A percentile compares a stretch with the other conserved stretches of the same genome.
Conservation (phyloP, 1,140 invertebrate genomes). For the Bathynomus jamesi region DNA sequence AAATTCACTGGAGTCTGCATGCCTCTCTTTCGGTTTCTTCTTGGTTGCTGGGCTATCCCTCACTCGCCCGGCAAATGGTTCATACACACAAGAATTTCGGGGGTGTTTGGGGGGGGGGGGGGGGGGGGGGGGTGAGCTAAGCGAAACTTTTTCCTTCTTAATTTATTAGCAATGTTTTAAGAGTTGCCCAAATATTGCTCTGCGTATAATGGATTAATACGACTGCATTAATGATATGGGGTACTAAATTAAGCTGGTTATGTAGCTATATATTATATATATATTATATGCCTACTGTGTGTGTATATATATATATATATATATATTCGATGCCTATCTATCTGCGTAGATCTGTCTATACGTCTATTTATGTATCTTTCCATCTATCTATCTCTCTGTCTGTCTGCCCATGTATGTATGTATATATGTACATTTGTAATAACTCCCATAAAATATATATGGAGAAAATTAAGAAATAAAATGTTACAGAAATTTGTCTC, state of each 20-base stretch:
- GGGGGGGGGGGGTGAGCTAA: no score
- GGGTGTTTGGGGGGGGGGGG: no score
- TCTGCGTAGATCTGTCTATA: slow-evolving; percentile 11
- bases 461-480: neutral
- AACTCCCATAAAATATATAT: neutral
- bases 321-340: no score
- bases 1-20: no score
- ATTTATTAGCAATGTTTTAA: neutral
- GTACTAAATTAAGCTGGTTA: neutral
- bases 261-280: slow-evolving; percentile 8
- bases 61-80: neutral
- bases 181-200: neutral
- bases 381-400: neutral
- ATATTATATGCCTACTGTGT: neutral
- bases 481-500: neutral
- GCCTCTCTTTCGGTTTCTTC: neutral
- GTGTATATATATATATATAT: slow-evolving; percentile 17
- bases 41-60: neutral
- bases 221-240: neutral
- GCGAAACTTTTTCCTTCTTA: neutral
- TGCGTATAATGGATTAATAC: neutral
- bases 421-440: slow-evolving; percentile 4
- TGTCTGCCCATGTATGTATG: neutral
- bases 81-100: neutral
- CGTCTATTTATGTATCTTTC: neutral